phyloP scores from a whole-genome alignment of 2,113 vertebrate species.

The Leptocoma aspasia region DNA sequence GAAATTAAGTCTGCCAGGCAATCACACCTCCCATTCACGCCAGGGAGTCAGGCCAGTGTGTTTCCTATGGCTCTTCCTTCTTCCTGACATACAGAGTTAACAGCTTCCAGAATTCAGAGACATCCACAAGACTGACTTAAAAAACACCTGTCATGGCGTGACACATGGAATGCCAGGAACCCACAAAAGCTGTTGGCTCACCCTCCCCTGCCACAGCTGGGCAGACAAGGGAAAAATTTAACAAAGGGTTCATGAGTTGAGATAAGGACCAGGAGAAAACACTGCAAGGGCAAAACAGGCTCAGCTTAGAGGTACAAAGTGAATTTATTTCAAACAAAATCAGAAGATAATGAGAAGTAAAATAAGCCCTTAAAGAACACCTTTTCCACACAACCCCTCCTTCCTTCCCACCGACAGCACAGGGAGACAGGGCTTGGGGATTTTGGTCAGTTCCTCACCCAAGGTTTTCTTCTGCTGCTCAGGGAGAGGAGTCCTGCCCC shows the following conservation, averaged over 20 bases:
- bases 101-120: not conserved
- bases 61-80: not conserved
- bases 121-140: not conserved
- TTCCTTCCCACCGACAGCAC: not conserved
- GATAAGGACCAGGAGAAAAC: not conserved
- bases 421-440: not conserved
- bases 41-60: not conserved
- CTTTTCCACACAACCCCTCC: accelerated
- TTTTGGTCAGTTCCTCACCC: not conserved
- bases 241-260: accelerated
- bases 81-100: not conserved
- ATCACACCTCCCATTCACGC: not conserved
- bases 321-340: not conserved
- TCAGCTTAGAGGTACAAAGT: not conserved
- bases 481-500: not conserved
- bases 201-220: not conserved
- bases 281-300: not conserved
- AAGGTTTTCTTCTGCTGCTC: not conserved
- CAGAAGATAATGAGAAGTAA: not conserved
- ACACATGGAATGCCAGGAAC: not conserved
- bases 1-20: not conserved
- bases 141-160: not conserved
- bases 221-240: not conserved
- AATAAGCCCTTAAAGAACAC: not conserved
- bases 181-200: accelerated